Evolutionary conservation across 1,140 invertebrate genomes (phyloP), one percentile per base, ranked within the genome.

Genomic region (Harlomillsia oculata): DNA sequence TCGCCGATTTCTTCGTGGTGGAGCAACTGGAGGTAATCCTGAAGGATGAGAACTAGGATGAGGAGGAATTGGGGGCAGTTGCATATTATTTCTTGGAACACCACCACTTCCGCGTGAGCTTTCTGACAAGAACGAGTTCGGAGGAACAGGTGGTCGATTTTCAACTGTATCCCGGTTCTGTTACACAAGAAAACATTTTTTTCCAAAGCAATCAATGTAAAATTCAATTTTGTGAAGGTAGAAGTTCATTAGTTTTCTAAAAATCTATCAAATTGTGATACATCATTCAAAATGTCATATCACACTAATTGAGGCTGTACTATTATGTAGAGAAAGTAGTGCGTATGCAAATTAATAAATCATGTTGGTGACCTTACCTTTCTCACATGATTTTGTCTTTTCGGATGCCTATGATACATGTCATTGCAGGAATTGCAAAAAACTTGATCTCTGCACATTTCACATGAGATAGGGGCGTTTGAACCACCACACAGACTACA

Each of bases 321-420:
- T n/a, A n/a, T n/a, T n/a, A n/a, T n/a, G n/a, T n/a, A n/a, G n/a
- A n/a, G n/a, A n/a, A n/a, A n/a, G n/a, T n/a, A n/a, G n/a, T n/a
- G n/a, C n/a, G n/a, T n/a, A n/a, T n/a, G n/a, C n/a, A n/a, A n/a
- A n/a, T n/a, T n/a, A n/a, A n/a, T n/a, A n/a, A n/a, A n/a, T n/a
- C 21, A 41, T 16, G 16, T 5, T 32, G 5, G 3, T 44, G 14
- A n/a, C 49, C 68, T 74, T 72, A 81, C 87, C 74, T 80, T 82
- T 69, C 90, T 73, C 23, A 81, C 72, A 69, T 94, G 90, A 40
- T 75, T 72, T 61, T 83, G 81, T 62, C 89, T 74, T 65, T 92
- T 92, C 0, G 90, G 89, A 72, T 94, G 90, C 61, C 89, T 77
- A 69, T 94, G 89, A 70, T 90, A 93, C 83, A 92, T 91, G 66